Conservation (phyloP, 1,140 invertebrate genomes). For the Ruditapes philippinarum region DNA sequence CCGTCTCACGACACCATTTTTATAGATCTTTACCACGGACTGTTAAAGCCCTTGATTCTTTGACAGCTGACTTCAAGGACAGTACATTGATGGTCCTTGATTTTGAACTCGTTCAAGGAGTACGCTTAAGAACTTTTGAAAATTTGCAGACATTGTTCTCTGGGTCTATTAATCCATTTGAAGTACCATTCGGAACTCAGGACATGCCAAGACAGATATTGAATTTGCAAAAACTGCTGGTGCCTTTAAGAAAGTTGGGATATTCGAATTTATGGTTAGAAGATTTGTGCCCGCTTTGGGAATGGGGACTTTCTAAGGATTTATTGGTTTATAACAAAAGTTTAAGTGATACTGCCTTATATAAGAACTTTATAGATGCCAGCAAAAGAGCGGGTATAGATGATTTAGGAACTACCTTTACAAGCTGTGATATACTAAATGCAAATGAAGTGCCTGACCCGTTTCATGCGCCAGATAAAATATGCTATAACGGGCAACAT, state of each 20-base stretch:
- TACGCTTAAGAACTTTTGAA: conserved; percentile 84
- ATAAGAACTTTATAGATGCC: conserved; percentile 69
- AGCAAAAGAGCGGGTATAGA: conserved; percentile 72
- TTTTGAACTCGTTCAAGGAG: conserved; percentile 82
- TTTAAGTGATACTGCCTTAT: conserved; percentile 65
- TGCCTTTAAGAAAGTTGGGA: conserved; percentile 73
- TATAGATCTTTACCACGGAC: conserved; percentile 82
- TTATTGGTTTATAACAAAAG: conserved; percentile 79
- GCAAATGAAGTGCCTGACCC: conserved; percentile 79
- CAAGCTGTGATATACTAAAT: conserved; percentile 83
- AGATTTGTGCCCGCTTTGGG: conserved; percentile 84
- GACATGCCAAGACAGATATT: conserved; percentile 79
- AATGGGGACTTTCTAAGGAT: conserved; percentile 85
- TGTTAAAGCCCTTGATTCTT: conserved; percentile 68
- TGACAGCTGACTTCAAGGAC: conserved; percentile 7
- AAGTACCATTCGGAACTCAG: conserved; percentile 80
- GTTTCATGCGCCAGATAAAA: conserved; percentile 81
- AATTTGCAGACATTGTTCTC: conserved; percentile 77
- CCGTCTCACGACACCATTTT: conserved; percentile 84
- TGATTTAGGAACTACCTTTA: conserved; percentile 73
- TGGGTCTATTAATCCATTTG: conserved; percentile 75
- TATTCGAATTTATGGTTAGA: conserved; percentile 84
- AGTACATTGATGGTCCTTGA: conserved; percentile 75
- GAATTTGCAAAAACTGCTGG: conserved; percentile 73
- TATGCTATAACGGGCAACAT: conserved; percentile 83